Base-by-base conservation (phyloP, 1,140 invertebrate genomes). In the Drosophila simulans region DNA sequence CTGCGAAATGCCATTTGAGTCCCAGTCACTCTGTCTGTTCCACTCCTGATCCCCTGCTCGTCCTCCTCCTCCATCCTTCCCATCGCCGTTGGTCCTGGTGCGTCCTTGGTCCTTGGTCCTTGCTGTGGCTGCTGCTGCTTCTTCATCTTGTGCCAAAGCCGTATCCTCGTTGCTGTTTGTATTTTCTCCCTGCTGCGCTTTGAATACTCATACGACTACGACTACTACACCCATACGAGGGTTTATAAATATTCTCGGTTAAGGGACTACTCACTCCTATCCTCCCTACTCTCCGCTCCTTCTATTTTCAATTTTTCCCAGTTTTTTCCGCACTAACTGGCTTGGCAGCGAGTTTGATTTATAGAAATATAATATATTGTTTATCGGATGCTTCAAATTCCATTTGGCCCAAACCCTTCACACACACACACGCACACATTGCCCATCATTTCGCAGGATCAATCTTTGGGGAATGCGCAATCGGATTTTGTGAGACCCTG, bases 1-100 rank as follows among this genome's bases (percentile, higher is more conserved):
- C 82, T 85, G 62, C 64, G 82, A 81, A 85, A 86, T 86, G 75
- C 83, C 80, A 79, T 86, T 76, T 70, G 70, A 82, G 54, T 86
- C 82, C 35, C 62, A 74, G 80, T 82, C 74, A 71, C 52, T 56
- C 56, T 64, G 75, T 58, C 66, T 55, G 74, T 77, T 37, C 31
- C 48, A 49, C 48, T 49, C 48, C 25, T 31, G 25, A 11, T 31
- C 8, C 7, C 25, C 8, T 1, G 27, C 52, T 17, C 1, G 12
- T 0, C 54, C 5, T 31, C 27, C 7, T 31, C 7, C 31, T 10
- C 3, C 31, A 39, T 15, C n/a, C 37, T 15, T 17, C 27, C 34
- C 34, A 49, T 43, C 34, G 20, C 20, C 20, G 20, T 22, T 22
- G 3, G n/a, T 34, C 5, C 17, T 17, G 55, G 35, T 42, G 52